These are phyloP conservation scores for Protomyctophum bolini DNA, from an alignment of 2,113 vertebrate species.

Conservation along the genomic window DNA sequence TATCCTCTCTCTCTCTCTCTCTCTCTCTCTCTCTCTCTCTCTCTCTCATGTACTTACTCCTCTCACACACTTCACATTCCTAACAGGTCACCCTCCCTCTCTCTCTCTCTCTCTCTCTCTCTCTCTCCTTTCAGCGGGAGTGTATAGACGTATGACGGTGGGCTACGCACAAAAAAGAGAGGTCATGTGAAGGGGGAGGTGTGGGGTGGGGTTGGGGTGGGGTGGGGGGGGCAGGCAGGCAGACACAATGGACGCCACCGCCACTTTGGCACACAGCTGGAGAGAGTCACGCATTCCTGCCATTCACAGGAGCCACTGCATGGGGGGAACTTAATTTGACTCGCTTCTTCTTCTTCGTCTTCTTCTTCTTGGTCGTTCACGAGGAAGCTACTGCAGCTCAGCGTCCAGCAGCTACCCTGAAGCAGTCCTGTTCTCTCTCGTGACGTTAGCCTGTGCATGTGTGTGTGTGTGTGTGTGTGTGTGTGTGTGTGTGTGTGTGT, in stretches of 20 bases:
- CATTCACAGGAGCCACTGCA: conserved; percentile 4
- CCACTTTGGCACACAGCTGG: conserved; percentile 3
- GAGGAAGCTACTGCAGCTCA: no score
- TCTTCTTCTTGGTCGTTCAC: no score
- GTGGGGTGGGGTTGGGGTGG: not conserved
- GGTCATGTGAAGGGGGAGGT: not conserved
- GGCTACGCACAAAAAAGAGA: not conserved
- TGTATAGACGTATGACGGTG: not conserved
- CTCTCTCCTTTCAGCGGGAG: not conserved
- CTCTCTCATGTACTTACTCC: not conserved
- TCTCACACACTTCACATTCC: not conserved
- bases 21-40: not conserved
- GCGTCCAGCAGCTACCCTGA: no score
- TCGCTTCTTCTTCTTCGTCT: no score
- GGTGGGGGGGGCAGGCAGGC: not conserved
- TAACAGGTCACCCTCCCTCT: not conserved
- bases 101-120: not conserved
- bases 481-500: no score
- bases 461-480: no score
- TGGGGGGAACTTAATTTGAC: not conserved
- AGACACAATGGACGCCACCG: conserved; percentile 1
- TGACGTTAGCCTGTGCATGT: no score
- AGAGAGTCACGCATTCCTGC: conserved; percentile 11
- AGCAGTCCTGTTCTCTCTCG: no score
- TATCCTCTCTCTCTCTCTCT: not conserved